Evolutionary conservation across 1,140 invertebrate genomes (phyloP).

Genomic region (Achroia grisella): DNA sequence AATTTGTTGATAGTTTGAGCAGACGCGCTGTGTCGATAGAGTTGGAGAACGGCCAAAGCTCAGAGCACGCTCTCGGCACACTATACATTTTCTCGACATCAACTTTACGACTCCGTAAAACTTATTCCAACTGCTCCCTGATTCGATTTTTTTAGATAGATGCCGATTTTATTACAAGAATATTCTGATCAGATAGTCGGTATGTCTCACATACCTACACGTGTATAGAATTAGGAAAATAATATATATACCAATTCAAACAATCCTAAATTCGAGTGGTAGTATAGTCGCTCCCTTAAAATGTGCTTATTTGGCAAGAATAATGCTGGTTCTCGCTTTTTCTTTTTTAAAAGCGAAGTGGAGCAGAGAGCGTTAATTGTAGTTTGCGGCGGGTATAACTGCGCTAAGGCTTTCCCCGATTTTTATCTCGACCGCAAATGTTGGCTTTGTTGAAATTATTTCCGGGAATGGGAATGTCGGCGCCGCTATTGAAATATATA

Average conservation of each 20-base stretch:
- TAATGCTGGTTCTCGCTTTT: conserved; percentile 26
- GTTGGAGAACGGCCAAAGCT: conserved; percentile 39
- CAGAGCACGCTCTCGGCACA: conserved; percentile 16
- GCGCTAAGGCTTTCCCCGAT: conserved; percentile 8
- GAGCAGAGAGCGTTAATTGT: conserved; percentile 39
- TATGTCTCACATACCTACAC: no score
- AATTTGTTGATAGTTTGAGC: conserved; percentile 23
- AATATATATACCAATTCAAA: no score
- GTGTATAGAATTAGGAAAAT: no score
- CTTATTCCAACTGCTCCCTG: conserved; percentile 31
- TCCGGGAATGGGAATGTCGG: not conserved
- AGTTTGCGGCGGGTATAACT: conserved; percentile 19
- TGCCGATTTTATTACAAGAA: conserved; percentile 29
- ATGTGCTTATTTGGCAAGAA: conserved; percentile 30
- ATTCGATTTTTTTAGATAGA: conserved; percentile 34
- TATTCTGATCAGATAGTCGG: conserved; percentile 20
- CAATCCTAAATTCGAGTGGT: no score
- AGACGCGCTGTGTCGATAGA: conserved; percentile 15
- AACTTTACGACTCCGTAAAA: conserved; percentile 46
- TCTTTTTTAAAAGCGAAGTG: conserved; percentile 20
- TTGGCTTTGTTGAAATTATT: conserved; percentile 10
- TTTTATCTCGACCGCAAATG: conserved; percentile 17
- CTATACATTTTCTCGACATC: conserved; percentile 30
- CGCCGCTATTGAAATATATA: not conserved
- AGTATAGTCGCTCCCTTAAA: not conserved